Conservation (phyloP, 2,113 vertebrate genomes). For the Toxotes jaculatrix region DNA sequence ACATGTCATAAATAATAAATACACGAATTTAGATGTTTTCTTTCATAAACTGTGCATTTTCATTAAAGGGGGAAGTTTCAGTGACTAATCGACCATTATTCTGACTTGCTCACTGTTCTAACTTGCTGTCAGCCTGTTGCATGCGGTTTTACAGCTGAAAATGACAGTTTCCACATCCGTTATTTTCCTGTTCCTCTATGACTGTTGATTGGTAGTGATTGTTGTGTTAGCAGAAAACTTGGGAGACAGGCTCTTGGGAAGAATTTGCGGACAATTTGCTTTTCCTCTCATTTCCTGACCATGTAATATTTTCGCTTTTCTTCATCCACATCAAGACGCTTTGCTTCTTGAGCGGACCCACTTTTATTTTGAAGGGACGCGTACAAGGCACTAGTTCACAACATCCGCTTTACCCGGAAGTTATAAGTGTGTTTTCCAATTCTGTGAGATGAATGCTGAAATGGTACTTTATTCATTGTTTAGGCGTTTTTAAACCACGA, state of each 20-base stretch:
- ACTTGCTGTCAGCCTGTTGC: background rate
- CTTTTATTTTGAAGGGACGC: constrained; percentile 60
- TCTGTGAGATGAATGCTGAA: background rate
- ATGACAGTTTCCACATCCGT: background rate
- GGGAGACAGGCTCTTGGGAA: background rate
- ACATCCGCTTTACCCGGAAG: constrained; percentile 65
- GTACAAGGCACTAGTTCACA: background rate
- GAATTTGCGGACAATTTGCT: too few species aligned
- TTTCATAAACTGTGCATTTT: background rate
- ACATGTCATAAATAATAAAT: background rate
- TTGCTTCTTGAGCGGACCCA: background rate
- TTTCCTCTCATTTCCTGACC: background rate
- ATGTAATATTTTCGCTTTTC: background rate
- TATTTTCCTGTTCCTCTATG: background rate
- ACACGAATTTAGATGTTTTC: background rate
- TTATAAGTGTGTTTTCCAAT: fast-evolving
- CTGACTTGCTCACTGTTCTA: background rate
- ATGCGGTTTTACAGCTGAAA: background rate
- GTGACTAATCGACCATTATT: background rate
- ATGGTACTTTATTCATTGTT: background rate
- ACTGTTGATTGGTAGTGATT: too few species aligned
- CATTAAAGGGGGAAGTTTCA: background rate
- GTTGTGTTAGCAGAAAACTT: background rate
- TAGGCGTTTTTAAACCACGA: background rate
- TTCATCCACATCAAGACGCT: background rate